A percentile compares a stretch with the other conserved stretches of the same genome.
These are phyloP conservation scores for Clivina fossor DNA, from an alignment of 2,888 invertebrate genomes.

Conservation along the genomic window DNA sequence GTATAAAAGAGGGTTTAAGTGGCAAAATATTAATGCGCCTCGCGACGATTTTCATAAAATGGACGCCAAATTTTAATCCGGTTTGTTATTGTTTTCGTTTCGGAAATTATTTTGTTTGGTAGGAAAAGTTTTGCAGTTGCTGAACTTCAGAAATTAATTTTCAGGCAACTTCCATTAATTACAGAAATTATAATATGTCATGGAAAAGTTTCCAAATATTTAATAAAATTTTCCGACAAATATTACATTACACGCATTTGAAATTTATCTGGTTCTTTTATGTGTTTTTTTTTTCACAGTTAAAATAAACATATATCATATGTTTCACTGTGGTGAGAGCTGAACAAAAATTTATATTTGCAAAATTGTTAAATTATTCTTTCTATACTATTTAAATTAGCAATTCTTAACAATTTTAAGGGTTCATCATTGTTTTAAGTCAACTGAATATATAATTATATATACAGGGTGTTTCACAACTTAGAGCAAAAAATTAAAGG, in stretches of 20 bases:
- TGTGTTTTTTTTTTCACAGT: too few relatives aligned
- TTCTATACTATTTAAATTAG: too few relatives aligned
- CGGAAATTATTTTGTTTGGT: constrained; percentile 23
- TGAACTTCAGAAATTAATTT: constrained; percentile 20
- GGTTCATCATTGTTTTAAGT: too few relatives aligned
- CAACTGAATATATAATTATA: too few relatives aligned
- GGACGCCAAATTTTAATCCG: constrained; percentile 21
- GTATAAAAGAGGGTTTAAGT: constrained; percentile 16
- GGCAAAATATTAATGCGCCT: constrained; percentile 24
- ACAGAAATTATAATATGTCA: constrained; percentile 18
- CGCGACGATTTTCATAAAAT: constrained; percentile 7
- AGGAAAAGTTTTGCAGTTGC: constrained; percentile 17
- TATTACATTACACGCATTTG: background rate
- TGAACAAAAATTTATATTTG: too few relatives aligned
- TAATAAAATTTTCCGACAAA: constrained; percentile 10
- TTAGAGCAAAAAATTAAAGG: too few relatives aligned
- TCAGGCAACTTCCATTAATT: constrained; percentile 19
- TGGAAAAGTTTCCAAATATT: constrained; percentile 4
- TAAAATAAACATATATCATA: too few relatives aligned
- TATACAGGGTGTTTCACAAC: too few relatives aligned
- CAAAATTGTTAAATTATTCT: too few relatives aligned
- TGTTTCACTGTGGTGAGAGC: too few relatives aligned
- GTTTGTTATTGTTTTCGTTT: constrained; percentile 22
- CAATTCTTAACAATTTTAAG: too few relatives aligned
- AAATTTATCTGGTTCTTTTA: too few relatives aligned